Percentiles rank a stretch among this genome's conserved stretches.
phyloP scores from a whole-genome alignment of 2,113 vertebrate genomes.

The Dromas ardeola region DNA sequence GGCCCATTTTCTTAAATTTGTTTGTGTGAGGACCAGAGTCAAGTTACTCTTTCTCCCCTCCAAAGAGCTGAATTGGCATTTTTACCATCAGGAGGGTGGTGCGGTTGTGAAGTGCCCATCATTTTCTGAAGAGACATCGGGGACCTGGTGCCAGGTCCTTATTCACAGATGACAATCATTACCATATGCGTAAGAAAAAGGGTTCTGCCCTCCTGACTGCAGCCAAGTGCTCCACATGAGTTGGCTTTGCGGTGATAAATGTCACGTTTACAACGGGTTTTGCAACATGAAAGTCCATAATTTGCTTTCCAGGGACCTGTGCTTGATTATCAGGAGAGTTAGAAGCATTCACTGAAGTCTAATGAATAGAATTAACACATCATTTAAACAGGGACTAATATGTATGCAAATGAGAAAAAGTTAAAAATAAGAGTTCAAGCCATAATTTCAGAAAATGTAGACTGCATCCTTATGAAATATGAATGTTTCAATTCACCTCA shows the following conservation, averaged over 20 bases:
- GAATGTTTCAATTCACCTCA: conserved; percentile 56
- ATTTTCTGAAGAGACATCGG: neutral
- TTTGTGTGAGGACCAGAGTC: neutral
- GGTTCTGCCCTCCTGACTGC: conserved; percentile 1
- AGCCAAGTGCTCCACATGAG: conserved; percentile 22
- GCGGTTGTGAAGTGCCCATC: neutral
- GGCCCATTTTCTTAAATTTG: neutral
- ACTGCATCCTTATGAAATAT: conserved; percentile 51
- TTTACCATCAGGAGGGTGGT: neutral
- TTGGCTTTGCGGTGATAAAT: conserved; percentile 53
- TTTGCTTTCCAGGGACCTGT: conserved; percentile 60
- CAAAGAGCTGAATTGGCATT: neutral
- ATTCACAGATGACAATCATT: conserved; percentile 12
- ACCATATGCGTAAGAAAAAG: neutral
- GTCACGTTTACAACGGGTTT: conserved; percentile 44
- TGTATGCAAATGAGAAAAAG: conserved; percentile 72
- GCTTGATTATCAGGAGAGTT: conserved; percentile 62
- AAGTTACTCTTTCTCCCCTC: neutral
- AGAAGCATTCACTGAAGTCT: conserved; percentile 47
- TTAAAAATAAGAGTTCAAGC: conserved; percentile 56
- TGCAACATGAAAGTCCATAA: conserved; percentile 42
- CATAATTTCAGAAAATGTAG: conserved; percentile 53
- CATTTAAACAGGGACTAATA: conserved; percentile 70
- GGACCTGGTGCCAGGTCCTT: conserved; percentile 10
- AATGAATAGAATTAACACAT: conserved; percentile 75